Conservation (phyloP, 2,888 invertebrate species). For the Carcina quercana region DNA sequence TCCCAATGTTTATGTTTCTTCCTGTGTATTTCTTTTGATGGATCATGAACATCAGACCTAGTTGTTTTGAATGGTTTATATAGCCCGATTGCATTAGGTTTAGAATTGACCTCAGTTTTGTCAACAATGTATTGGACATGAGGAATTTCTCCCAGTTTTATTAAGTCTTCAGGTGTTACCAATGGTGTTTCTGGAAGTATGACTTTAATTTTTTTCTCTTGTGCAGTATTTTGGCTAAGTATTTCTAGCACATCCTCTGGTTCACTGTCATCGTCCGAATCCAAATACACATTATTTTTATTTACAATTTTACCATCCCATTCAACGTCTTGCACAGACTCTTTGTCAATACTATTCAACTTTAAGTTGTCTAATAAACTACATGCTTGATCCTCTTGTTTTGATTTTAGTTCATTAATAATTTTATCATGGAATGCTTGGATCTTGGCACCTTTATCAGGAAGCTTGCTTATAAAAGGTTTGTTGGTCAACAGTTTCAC, state of each 20-base stretch:
- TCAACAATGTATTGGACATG: conserved; percentile 72
- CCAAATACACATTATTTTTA: conserved; percentile 41
- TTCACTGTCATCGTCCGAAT: conserved; percentile 76
- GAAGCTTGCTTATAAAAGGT: conserved; percentile 64
- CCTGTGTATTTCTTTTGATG: conserved; percentile 64
- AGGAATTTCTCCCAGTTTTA: conserved; percentile 55
- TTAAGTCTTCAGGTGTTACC: conserved; percentile 66
- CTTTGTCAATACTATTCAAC: conserved; percentile 52
- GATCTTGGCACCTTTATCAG: conserved; percentile 76
- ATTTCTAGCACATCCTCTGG: conserved; percentile 75
- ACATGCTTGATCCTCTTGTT: conserved; percentile 66
- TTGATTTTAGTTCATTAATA: conserved; percentile 53
- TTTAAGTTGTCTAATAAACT: conserved; percentile 64
- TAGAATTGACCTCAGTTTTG: conserved; percentile 56
- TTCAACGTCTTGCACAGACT: conserved; percentile 70
- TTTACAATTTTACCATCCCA: conserved; percentile 69
- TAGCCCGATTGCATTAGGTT: conserved; percentile 39
- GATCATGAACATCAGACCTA: conserved; percentile 67
- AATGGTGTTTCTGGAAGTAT: conserved; percentile 56
- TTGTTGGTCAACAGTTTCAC: conserved; percentile 70
- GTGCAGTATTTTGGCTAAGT: conserved; percentile 66
- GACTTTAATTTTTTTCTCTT: conserved; percentile 64
- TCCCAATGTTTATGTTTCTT: conserved; percentile 75
- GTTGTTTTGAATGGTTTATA: conserved; percentile 77
- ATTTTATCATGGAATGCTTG: conserved; percentile 60